phyloP scores from a whole-genome alignment of 2,797 vertebrate genomes.

The Gymnopithys bicolor region DNA sequence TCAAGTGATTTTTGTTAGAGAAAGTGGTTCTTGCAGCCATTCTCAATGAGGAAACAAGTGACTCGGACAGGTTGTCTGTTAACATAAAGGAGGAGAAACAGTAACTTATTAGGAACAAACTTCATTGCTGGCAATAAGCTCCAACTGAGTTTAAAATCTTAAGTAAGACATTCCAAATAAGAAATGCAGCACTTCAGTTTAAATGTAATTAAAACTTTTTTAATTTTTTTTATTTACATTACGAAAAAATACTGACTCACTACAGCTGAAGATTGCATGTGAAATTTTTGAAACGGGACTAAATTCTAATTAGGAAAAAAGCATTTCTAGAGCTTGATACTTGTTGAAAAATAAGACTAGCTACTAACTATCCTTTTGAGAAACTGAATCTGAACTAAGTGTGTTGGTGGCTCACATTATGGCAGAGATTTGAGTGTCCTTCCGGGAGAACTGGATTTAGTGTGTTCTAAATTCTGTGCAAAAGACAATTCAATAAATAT shows the following conservation, averaged over 20 bases:
- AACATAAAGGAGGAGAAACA: rapidly evolving
- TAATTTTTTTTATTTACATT: background rate
- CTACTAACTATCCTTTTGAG: background rate
- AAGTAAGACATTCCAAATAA: background rate
- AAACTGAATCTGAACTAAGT: background rate
- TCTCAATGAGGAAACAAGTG: background rate
- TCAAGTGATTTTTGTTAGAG: background rate
- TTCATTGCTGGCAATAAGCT: background rate
- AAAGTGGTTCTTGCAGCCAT: background rate
- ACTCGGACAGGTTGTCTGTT: background rate
- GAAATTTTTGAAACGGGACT: background rate
- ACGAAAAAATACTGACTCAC: background rate
- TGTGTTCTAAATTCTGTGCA: background rate
- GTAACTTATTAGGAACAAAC: background rate
- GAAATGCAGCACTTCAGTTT: background rate
- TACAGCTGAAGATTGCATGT: background rate
- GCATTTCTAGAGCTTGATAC: background rate
- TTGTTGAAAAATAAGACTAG: background rate
- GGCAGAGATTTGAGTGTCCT: background rate
- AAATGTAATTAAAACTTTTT: background rate
- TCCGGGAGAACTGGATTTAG: background rate
- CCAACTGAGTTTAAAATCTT: background rate
- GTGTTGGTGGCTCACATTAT: background rate
- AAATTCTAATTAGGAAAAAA: background rate
- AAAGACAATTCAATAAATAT: background rate